Percentiles rank a stretch among this genome's conserved stretches.
phyloP scores from a whole-genome alignment of 2,113 vertebrate genomes.

The Nipponia nippon region DNA sequence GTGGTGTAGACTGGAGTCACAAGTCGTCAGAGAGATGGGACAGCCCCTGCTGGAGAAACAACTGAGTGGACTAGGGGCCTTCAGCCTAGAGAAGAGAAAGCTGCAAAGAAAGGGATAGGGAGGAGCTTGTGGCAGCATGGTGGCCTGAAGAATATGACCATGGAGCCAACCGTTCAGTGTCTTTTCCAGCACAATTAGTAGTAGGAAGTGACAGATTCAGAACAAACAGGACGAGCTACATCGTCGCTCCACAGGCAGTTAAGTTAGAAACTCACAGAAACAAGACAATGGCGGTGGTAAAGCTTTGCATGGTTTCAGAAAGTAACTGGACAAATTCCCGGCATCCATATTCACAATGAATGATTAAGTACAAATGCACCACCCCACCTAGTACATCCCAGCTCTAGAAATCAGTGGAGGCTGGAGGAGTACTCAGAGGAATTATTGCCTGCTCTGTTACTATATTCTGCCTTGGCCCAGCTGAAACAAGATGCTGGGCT shows the following conservation, averaged over 20 bases:
- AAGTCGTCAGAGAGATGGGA: not conserved
- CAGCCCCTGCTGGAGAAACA: not conserved
- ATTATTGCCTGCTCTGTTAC: not conserved
- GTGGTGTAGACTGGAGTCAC: not conserved
- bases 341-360: not conserved
- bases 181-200: not conserved
- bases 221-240: not conserved
- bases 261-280: not conserved
- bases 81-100: not conserved
- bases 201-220: not conserved
- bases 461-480: not conserved
- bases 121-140: not conserved
- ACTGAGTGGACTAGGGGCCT: not conserved
- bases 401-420: not conserved
- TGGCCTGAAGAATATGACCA: not conserved
- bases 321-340: not conserved
- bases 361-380: not conserved
- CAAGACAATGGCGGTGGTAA: not conserved
- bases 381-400: not conserved
- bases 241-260: not conserved
- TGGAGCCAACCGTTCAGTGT: not conserved
- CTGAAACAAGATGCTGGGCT: not conserved
- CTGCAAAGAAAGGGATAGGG: not conserved
- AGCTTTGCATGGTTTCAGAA: not conserved
- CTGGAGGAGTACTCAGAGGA: not conserved